Evolutionary conservation across 2,113 vertebrate species (phyloP), one percentile per base, ranked within the genome.

Genomic region (Anoplopoma fimbria): DNA sequence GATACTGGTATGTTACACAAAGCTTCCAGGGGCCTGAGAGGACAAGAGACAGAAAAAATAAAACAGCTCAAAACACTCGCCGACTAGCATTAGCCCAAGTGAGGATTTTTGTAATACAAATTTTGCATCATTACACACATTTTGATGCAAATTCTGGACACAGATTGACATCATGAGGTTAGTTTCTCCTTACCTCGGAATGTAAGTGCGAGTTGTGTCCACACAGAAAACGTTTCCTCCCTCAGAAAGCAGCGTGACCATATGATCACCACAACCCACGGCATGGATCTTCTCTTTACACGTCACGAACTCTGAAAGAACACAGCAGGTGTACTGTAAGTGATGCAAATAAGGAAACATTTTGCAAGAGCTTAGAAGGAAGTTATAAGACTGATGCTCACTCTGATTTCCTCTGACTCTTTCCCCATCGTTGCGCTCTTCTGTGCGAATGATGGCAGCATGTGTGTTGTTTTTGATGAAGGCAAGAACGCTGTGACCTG

Each of bases 21-120:
- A 75, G 53, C 85, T 45, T 73, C 67, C 80, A 93, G 31, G 4
- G 82, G 33, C 25, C 96, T 96, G 88, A 71, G 45, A 71, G 5
- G 63, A 62, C n/a, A 70, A 1, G 21, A 34, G 49, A 45, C 49
- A 90, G 4, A 51, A 17, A 27, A 4, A 51, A 1, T n/a, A 55
- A 53, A 6, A 70, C 0, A 60, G 15, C 23, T 10, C 19, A 29
- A n/a, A 23, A 29, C n/a, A 58, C n/a, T n/a, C 49, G 2, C 33
- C 23, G 10, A 58, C 4, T 0, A 21, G 5, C 25, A 17, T 14
- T 9, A 29, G 15, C 1, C 4, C 31, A n/a, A 10, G 6, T 49
- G 1, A 36, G 27, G 42, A 27, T 51, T 38, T n/a, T 14, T 68
- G n/a, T 19, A 45, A 29, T 6, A 64, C 4, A 64, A 34, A 40